These are phyloP conservation scores for Paragorgia papillata DNA, from an alignment of 92 coral and sea anemone genomes.

Conservation along the genomic window DNA sequence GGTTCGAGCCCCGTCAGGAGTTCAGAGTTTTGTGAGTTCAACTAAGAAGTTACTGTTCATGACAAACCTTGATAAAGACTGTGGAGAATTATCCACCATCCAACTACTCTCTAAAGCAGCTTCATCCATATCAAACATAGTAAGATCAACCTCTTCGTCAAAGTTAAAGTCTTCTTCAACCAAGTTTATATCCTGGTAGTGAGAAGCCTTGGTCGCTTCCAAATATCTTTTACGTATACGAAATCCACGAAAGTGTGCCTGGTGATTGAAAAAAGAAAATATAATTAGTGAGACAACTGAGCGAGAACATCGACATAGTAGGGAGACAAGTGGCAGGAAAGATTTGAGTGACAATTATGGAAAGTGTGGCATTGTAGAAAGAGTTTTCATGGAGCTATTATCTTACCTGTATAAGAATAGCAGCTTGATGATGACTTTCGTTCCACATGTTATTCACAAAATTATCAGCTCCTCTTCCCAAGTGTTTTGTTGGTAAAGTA, in stretches of 20 bases:
- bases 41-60: no score
- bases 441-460: conserved; percentile 44
- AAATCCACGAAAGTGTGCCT: conserved; percentile 93
- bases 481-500: neutral
- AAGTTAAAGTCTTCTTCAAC: conserved; percentile 83
- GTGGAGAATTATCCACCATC: conserved; percentile 85
- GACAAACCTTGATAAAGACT: conserved; percentile 64
- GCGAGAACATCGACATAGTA: no score
- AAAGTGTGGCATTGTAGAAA: no score
- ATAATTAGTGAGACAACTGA: no score
- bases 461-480: neutral
- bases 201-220: conserved; percentile 67
- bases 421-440: conserved; percentile 71
- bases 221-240: conserved; percentile 79
- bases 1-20: no score
- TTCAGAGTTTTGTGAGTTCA: no score
- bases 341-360: no score
- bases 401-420: conserved; percentile 88
- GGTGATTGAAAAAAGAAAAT: neutral
- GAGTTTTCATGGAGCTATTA: neutral
- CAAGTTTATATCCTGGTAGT: conserved; percentile 44
- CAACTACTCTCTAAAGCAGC: conserved; percentile 76
- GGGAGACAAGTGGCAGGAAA: no score
- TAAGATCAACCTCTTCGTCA: conserved; percentile 93
- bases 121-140: conserved; percentile 89